phyloP scores from a whole-genome alignment of 2,113 vertebrate species.

The Alaudala cheleensis region DNA sequence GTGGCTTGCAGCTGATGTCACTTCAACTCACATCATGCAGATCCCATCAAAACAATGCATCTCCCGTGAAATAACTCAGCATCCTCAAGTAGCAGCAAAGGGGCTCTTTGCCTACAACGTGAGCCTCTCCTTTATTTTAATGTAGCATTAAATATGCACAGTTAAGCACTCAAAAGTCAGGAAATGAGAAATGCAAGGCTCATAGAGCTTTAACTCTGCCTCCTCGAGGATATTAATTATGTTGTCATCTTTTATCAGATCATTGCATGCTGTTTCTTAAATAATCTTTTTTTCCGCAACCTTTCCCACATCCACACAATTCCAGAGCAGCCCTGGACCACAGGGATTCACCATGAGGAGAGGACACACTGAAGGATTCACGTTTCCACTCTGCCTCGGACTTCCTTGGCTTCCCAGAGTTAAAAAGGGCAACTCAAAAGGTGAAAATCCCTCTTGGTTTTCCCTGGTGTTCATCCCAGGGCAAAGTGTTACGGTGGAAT shows the following conservation, averaged over 20 bases:
- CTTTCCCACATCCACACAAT: not conserved
- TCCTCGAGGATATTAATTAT: slow-evolving; percentile 67
- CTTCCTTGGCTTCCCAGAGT: not conserved
- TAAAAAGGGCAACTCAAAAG: not conserved
- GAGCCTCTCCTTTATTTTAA: slow-evolving; percentile 58
- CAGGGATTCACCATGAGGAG: not conserved
- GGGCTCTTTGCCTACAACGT: slow-evolving; percentile 4
- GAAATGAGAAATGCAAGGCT: slow-evolving; percentile 67
- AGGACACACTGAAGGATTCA: not conserved
- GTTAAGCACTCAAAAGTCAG: slow-evolving; percentile 68
- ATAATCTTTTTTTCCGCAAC: slow-evolving; percentile 28
- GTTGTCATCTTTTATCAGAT: slow-evolving; percentile 67
- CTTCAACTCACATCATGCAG: slow-evolving; percentile 43
- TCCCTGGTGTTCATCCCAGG: not conserved
- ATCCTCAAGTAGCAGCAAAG: slow-evolving; percentile 34
- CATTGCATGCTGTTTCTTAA: slow-evolving; percentile 55
- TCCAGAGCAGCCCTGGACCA: not conserved
- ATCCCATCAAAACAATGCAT: slow-evolving; percentile 52
- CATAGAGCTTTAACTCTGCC: slow-evolving; percentile 60
- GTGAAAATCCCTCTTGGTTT: not conserved
- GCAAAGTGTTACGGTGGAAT: not conserved
- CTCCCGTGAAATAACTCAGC: slow-evolving; percentile 41
- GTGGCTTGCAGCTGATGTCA: slow-evolving; percentile 18
- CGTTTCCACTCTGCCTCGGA: not conserved
- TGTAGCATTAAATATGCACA: slow-evolving; percentile 64